Conservation (phyloP, 2,113 vertebrate species). For the Proterorhinus semilunaris region DNA sequence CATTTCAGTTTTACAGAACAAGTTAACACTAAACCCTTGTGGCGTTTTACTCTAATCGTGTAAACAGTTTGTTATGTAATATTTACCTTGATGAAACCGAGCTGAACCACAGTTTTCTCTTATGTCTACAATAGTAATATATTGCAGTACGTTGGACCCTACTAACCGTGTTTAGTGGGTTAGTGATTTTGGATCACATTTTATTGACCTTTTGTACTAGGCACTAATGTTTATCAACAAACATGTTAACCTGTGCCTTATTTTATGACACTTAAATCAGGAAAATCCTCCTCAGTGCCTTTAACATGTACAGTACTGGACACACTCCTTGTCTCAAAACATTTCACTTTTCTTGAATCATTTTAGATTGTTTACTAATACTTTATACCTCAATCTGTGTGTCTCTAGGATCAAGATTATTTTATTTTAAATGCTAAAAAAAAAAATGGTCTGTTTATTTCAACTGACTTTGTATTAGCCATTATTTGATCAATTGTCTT, state of each 20-base stretch:
- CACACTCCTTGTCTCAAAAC: constrained; percentile 8
- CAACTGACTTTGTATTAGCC: constrained; percentile 11
- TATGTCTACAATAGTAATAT: too few species aligned
- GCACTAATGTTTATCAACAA: constrained; percentile 14
- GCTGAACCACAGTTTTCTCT: too few species aligned
- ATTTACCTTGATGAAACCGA: too few species aligned
- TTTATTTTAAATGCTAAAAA: background rate
- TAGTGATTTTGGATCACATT: constrained; percentile 14
- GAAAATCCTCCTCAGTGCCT: constrained; percentile 16
- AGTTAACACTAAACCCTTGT: constrained; percentile 1
- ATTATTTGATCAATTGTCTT: constrained; percentile 12
- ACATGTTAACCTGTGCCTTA: constrained; percentile 37
- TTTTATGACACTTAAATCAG: constrained; percentile 15
- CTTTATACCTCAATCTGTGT: constrained; percentile 28
- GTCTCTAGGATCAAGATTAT: constrained; percentile 32
- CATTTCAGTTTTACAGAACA: constrained; percentile 45
- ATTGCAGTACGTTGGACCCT: background rate
- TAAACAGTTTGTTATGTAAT: constrained; percentile 3
- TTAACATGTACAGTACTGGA: constrained; percentile 4
- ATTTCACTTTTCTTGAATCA: constrained; percentile 25
- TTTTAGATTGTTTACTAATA: constrained; percentile 18
- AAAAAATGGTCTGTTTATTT: constrained; percentile 9
- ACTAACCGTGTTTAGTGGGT: constrained; percentile 22
- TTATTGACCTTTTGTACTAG: constrained; percentile 35
- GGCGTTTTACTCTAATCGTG: constrained; percentile 34